Evolutionary conservation across 2,888 invertebrate species (phyloP), one percentile per base, ranked within the genome.

Genomic region (Philaethria dido): DNA sequence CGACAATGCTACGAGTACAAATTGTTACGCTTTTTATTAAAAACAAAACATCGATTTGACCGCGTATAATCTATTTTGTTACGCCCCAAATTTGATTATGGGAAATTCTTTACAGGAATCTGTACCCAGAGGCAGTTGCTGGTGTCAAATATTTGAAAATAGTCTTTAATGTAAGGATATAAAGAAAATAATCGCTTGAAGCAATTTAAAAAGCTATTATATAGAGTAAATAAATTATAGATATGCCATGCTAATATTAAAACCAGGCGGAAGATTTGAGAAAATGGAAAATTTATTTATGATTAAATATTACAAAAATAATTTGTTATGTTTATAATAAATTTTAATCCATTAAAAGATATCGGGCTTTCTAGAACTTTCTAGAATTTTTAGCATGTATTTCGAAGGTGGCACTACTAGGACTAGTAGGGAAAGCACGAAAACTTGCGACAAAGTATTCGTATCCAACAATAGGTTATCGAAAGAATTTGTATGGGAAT

Each of bases 11-110:
- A 11, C n/a, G n/a, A n/a, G n/a, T n/a, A n/a, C 1, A 57, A 42
- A 57, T 42, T 42, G n/a, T 42, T 16, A 45, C 60, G 60, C 60
- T 60, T 33, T 60, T 45, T 60, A 13, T 18, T 29, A 59, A 52
- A 69, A 71, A 68, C 61, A 71, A 71, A 69, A 64, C 60, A 63
- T 39, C 50, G 57, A 62, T 72, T 57, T 70, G 48, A 62, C 73
- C 72, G 66, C 55, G 55, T 55, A 70, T 67, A 74, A 76, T 75
- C 59, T 63, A 70, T 72, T 74, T 71, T 42, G 71, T 63, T 61
- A 73, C 73, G 75, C 74, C 72, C 71, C 69, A 68, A 72, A 73
- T 69, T 73, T 74, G 70, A 73, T 75, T 73, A 75, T 71, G 73
- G 73, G 75, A 77, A 77, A 74, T 70, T 68, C 62, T 68, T 69